Evolutionary conservation across 2,113 vertebrate species (phyloP).

Genomic region (Marcusenius ussheri): DNA sequence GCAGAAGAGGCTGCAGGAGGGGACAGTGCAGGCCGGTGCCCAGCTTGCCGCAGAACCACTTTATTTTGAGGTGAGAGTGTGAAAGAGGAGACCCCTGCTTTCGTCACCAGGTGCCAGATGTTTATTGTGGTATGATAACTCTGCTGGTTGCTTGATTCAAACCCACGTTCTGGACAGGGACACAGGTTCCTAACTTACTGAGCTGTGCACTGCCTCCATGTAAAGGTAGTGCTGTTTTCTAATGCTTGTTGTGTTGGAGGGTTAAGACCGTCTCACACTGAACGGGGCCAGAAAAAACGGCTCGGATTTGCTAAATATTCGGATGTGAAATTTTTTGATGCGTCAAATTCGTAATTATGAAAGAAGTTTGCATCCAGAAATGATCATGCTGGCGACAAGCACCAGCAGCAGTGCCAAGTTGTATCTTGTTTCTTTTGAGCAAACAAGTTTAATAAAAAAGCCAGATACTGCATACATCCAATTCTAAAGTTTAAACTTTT

Average conservation of each 20-base stretch:
- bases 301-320: background rate
- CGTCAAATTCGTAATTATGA: background rate
- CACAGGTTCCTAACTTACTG: background rate
- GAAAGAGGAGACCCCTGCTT: background rate
- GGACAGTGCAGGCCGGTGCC: constrained; percentile 43
- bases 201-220: background rate
- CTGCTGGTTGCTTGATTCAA: background rate
- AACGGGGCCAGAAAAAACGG: background rate
- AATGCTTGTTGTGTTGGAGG: background rate
- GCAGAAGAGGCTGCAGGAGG: constrained; percentile 60
- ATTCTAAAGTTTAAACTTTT: background rate
- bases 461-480: background rate
- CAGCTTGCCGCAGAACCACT: constrained; percentile 74
- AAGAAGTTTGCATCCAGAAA: background rate
- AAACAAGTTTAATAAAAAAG: no score
- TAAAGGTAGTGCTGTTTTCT: background rate
- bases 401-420: no score
- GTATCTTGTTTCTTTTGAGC: background rate
- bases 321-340: background rate
- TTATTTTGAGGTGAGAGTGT: constrained; percentile 78
- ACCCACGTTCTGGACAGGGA: background rate
- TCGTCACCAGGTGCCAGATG: background rate
- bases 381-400: background rate
- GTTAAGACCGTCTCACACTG: background rate
- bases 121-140: background rate